These are phyloP conservation scores for Sebastes umbrosus DNA, from an alignment of 2,797 vertebrate genomes.

Conservation along the genomic window DNA sequence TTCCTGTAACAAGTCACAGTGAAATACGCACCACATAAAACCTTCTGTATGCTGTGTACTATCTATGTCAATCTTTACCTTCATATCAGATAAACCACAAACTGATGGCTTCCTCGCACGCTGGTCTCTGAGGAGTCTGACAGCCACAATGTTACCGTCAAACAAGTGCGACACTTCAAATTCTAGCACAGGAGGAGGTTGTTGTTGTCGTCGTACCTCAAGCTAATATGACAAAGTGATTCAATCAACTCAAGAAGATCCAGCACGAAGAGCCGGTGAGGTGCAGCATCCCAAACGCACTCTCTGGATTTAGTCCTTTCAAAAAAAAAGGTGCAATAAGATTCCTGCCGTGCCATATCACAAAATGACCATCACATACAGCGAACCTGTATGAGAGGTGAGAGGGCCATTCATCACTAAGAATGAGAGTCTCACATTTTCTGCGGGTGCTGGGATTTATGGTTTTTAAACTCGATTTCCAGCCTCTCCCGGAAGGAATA, in stretches of 20 bases:
- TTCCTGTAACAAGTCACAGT: background rate
- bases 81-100: background rate
- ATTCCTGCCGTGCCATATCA: background rate
- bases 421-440: background rate
- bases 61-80: background rate
- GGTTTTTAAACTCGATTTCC: conserved; percentile 23
- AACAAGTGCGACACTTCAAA: background rate
- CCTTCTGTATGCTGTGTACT: background rate
- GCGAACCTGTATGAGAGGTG: background rate
- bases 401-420: background rate
- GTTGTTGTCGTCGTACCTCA: background rate
- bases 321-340: background rate
- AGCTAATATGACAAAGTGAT: background rate
- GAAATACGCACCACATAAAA: conserved; percentile 5
- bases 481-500: background rate
- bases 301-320: background rate
- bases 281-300: background rate
- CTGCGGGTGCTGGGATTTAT: conserved; percentile 4
- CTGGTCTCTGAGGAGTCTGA: background rate
- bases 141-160: background rate
- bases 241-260: background rate
- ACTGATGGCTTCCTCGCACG: background rate
- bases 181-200: too few relatives aligned
- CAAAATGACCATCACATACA: background rate
- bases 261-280: background rate